A percentile compares a stretch with the other conserved stretches of the same genome.
These are phyloP conservation scores for Herminia tarsipennalis DNA, from an alignment of 2,888 invertebrate species.

Conservation along the genomic window DNA sequence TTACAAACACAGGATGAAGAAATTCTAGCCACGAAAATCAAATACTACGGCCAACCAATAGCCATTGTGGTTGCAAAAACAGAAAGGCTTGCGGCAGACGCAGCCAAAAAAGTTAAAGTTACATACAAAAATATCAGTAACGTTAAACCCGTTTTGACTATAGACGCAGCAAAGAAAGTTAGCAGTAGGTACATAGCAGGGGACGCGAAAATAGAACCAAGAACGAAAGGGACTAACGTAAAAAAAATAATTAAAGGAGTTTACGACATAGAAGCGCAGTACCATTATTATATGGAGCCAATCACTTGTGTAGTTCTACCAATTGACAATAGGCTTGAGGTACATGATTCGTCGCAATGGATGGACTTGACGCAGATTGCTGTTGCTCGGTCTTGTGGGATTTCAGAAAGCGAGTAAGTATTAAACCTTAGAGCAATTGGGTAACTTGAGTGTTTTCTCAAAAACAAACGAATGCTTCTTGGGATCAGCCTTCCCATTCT, in stretches of 20 bases:
- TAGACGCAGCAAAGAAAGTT: constrained; percentile 47
- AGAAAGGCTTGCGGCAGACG: constrained; percentile 79
- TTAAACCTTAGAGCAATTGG: no score
- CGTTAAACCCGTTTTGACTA: constrained; percentile 60
- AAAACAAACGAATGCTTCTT: no score
- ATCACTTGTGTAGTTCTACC: constrained; percentile 87
- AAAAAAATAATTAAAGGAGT: constrained; percentile 79
- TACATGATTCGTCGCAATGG: constrained; percentile 87
- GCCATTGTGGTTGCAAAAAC: constrained; percentile 84
- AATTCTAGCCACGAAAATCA: constrained; percentile 60
- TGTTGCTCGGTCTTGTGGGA: constrained; percentile 81
- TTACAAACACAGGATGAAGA: constrained; percentile 46
- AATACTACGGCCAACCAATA: constrained; percentile 56
- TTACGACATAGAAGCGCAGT: constrained; percentile 86
- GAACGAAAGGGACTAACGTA: constrained; percentile 65
- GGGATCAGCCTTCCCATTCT: no score
- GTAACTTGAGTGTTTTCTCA: no score
- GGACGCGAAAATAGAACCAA: constrained; percentile 41
- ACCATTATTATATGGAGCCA: constrained; percentile 91
- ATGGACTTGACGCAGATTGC: constrained; percentile 84
- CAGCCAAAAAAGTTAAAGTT: constrained; percentile 83
- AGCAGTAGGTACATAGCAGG: constrained; percentile 34
- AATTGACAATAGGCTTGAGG: constrained; percentile 88
- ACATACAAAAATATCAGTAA: constrained; percentile 57
- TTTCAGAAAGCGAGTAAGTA: constrained; percentile 86